Evolutionary conservation across 2,113 vertebrate genomes (phyloP).

Genomic region (Paradoxurus hermaphroditus): DNA sequence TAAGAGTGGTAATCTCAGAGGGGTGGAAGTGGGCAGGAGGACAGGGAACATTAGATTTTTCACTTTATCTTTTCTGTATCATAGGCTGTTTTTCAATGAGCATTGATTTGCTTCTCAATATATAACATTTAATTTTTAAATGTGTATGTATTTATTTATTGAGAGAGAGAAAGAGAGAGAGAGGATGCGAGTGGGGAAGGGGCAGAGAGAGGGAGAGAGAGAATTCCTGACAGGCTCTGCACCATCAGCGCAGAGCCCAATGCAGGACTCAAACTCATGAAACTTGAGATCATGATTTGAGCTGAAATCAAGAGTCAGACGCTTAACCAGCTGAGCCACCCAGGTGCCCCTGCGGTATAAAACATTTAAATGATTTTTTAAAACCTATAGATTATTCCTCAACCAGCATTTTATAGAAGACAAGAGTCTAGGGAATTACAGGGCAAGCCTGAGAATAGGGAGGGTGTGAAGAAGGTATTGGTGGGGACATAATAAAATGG

Average conservation of each 20-base stretch:
- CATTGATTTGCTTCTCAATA: neutral
- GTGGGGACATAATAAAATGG: neutral
- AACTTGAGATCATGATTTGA: no score
- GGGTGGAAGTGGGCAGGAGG: neutral
- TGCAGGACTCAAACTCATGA: no score
- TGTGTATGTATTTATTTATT: no score
- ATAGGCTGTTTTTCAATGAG: constrained; percentile 24
- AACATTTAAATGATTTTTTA: constrained; percentile 13
- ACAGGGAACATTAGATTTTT: neutral
- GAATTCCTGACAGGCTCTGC: no score
- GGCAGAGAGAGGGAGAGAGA: no score
- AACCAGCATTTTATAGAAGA: neutral
- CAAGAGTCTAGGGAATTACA: neutral
- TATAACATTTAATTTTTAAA: constrained; percentile 35
- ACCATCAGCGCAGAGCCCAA: no score
- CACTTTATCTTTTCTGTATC: neutral
- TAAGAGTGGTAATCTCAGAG: neutral
- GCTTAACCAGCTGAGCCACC: no score
- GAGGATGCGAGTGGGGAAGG: no score
- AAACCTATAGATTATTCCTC: neutral
- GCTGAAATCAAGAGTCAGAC: no score
- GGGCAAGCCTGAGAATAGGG: neutral
- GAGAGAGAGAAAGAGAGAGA: no score
- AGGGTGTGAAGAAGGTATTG: neutral
- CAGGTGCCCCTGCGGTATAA: neutral